Percentiles rank a stretch among this genome's conserved stretches.
Conservation (phyloP, 2,888 invertebrate species). For the Tryphoninae sp. region DNA sequence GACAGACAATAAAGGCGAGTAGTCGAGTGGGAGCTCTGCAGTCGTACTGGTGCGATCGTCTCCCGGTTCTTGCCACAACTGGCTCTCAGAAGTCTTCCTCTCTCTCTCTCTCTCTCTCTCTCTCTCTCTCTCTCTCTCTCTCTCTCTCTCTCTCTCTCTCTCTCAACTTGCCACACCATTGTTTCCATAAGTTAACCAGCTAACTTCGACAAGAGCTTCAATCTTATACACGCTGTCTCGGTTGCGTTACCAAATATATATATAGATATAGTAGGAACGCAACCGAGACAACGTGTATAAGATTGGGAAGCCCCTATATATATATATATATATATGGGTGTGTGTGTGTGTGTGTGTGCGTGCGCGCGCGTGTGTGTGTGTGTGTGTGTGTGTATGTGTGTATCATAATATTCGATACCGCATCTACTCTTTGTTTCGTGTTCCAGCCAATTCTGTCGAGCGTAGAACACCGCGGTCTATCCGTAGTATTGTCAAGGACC, state of each 20-base stretch:
- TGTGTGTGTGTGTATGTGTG: too few species aligned
- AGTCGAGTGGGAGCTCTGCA: too few species aligned
- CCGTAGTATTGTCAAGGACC: background rate
- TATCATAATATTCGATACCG: constrained; percentile 20
- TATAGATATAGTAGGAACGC: background rate
- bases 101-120: background rate
- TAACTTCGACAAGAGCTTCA: constrained; percentile 75
- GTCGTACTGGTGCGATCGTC: too few species aligned
- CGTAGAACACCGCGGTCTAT: background rate
- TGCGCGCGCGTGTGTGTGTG: too few species aligned
- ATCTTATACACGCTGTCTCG: constrained; percentile 65
- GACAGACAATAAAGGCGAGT: too few species aligned
- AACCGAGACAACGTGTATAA: too few species aligned
- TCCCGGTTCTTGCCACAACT: too few species aligned
- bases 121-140: constrained; percentile 9
- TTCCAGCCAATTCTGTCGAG: background rate
- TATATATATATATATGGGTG: too few species aligned
- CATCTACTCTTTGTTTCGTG: constrained; percentile 4
- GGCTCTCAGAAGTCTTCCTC: background rate
- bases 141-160: constrained; percentile 67
- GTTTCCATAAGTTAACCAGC: constrained; percentile 79
- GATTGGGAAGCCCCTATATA: too few species aligned
- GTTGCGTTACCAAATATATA: too few species aligned
- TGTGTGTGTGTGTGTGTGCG: too few species aligned
- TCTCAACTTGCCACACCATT: constrained; percentile 76